Evolutionary conservation across 2,113 vertebrate species (phyloP), one percentile per base, ranked within the genome.

Genomic region (Boleophthalmus pectinirostris): DNA sequence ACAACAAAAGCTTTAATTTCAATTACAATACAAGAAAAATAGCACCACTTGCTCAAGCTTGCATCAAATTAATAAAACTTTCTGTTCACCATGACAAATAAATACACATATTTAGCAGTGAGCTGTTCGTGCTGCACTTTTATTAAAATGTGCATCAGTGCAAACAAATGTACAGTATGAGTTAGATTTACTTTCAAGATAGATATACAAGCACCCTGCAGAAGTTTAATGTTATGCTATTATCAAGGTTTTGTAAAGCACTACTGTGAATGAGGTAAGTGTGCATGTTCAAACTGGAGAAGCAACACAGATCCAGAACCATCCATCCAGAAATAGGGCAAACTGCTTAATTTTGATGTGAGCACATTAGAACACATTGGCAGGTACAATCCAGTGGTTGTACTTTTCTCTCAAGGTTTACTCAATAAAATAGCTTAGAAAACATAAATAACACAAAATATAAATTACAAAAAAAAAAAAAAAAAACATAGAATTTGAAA

Each of bases 321-420:
- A 51, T 78, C 23, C 38, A 43, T 38, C 15, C 24, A 66, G 5
- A 29, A 58, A 61, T 45, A 79, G 64, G 73, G 64, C 79, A 78
- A 63, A 77, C 10, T 60, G 68, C 54, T 49, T 11, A 45, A 56
- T 60, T 79, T 65, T 61, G 29, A 13, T 78, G 45, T 58, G 47
- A 66, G 68, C 21, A 10, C 3, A 0, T 46, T 66, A 47, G 45
- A 45, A 38, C 33, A 43, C 38, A 66, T 38, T 82, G 18, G 43
- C 7, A 20, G 54, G 65, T 85, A 51, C 74, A 79, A 83, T 90
- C 86, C 86, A 89, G 86, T 87, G 87, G 69, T 82, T 90, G 66
- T 69, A 82, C 86, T 90, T 69, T 70, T 82, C 86, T 84, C 46
- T 66, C 69, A 83, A 75, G 68, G 13, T 73, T 80, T 66, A 57